Percentiles rank a stretch among this genome's conserved stretches.
Conservation (phyloP, 2,113 vertebrate genomes). For the Tragulus kanchil region DNA sequence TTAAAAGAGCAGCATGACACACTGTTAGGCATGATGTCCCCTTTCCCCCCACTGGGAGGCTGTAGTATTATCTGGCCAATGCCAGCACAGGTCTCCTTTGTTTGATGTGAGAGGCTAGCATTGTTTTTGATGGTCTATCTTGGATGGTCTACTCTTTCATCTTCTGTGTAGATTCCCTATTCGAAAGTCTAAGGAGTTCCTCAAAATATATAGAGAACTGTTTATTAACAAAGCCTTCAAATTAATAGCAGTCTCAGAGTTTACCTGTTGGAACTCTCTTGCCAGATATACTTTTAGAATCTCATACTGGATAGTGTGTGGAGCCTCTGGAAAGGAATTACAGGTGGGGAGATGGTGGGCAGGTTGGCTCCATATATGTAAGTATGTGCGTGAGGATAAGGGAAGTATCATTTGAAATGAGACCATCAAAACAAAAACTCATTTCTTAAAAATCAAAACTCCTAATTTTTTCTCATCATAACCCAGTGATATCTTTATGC, state of each 20-base stretch:
- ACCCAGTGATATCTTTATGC: background rate
- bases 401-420: background rate
- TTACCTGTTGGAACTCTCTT: background rate
- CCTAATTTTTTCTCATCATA: background rate
- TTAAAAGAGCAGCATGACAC: slow-evolving; percentile 1
- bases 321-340: background rate
- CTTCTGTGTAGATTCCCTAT: background rate
- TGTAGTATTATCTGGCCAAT: background rate
- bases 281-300: background rate
- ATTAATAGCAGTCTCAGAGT: background rate
- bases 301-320: background rate
- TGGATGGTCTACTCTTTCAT: background rate
- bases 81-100: background rate
- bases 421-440: background rate
- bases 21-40: background rate
- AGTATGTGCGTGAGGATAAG: background rate
- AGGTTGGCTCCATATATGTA: background rate
- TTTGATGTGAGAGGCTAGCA: background rate
- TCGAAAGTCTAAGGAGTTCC: background rate
- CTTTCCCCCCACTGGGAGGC: background rate
- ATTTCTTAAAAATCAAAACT: background rate
- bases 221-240: background rate
- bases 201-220: background rate
- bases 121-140: background rate
- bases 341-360: background rate